Percentiles rank a stretch among this genome's conserved stretches.
Conservation (phyloP, 2,888 invertebrate genomes). For the Sphecodes monilicornis region DNA sequence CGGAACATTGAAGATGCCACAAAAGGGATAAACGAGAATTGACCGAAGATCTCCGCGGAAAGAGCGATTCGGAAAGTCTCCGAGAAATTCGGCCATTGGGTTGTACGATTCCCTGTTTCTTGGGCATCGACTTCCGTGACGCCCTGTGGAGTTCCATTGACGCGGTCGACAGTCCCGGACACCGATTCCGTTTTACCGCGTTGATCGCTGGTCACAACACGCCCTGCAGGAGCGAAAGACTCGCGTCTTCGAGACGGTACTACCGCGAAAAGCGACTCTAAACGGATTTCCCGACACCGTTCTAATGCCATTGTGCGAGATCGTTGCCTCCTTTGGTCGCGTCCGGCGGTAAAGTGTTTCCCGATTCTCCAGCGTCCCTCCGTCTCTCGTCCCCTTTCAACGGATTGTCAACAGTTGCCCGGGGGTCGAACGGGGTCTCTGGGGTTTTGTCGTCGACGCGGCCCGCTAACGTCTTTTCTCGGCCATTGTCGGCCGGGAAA, state of each 20-base stretch:
- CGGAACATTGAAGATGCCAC: not conserved
- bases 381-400: constrained; percentile 4
- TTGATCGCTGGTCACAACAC: constrained; percentile 71
- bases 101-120: not conserved
- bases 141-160: constrained; percentile 42
- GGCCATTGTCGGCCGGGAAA: constrained; percentile 73
- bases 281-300: constrained; percentile 80
- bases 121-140: constrained; percentile 51
- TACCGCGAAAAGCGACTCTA: constrained; percentile 67
- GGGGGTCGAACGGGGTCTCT: constrained; percentile 39
- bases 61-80: not conserved
- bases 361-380: constrained; percentile 35
- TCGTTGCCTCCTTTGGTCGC: constrained; percentile 47
- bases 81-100: not conserved
- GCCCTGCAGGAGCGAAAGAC: constrained; percentile 17
- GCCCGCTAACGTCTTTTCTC: constrained; percentile 28
- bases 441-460: constrained; percentile 23
- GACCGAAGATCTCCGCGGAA: not conserved
- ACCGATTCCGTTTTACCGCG: constrained; percentile 59
- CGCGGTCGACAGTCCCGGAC: constrained; percentile 12
- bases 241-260: constrained; percentile 23
- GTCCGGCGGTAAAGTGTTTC: constrained; percentile 70
- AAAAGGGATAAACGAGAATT: not conserved
- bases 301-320: constrained; percentile 79
- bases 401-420: constrained; percentile 62